A percentile compares a stretch with the other conserved stretches of the same genome.
phyloP scores from a whole-genome alignment of 1,140 invertebrate genomes.

The Cryptotermes secundus region DNA sequence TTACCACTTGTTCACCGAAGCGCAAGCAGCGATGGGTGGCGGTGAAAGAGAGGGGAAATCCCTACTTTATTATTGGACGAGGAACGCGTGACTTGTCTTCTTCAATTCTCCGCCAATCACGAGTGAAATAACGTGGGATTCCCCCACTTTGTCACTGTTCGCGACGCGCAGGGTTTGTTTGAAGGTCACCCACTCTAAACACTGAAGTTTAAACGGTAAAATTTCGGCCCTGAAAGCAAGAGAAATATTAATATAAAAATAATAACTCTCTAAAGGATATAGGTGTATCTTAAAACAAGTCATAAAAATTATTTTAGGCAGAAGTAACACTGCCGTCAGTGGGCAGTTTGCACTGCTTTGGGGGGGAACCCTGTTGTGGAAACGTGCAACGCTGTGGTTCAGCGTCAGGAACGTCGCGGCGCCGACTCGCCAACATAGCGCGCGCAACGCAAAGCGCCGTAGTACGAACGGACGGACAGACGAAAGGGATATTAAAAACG shows the following conservation, averaged over 20 bases:
- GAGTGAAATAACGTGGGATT: neutral
- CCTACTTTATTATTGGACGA: constrained; percentile 2
- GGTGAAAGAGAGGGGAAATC: neutral
- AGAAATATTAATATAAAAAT: too few species aligned
- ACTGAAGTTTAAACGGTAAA: neutral
- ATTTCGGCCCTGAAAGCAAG: neutral
- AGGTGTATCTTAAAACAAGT: too few species aligned
- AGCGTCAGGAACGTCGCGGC: neutral
- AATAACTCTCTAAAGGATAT: too few species aligned
- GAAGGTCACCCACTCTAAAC: neutral
- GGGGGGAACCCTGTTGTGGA: too few species aligned
- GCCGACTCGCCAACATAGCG: neutral
- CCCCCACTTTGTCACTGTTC: neutral
- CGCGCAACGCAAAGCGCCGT: neutral
- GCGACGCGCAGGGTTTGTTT: neutral
- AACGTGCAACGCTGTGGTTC: too few species aligned
- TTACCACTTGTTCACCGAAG: neutral
- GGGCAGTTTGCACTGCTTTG: too few species aligned
- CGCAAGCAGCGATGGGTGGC: neutral
- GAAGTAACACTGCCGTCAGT: too few species aligned
- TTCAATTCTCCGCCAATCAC: constrained; percentile 3
- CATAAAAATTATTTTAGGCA: too few species aligned
- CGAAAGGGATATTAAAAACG: neutral
- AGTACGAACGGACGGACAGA: neutral
- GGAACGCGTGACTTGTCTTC: neutral